Evolutionary conservation across 2,888 invertebrate genomes (phyloP).

Genomic region (Stegophylla sp.): DNA sequence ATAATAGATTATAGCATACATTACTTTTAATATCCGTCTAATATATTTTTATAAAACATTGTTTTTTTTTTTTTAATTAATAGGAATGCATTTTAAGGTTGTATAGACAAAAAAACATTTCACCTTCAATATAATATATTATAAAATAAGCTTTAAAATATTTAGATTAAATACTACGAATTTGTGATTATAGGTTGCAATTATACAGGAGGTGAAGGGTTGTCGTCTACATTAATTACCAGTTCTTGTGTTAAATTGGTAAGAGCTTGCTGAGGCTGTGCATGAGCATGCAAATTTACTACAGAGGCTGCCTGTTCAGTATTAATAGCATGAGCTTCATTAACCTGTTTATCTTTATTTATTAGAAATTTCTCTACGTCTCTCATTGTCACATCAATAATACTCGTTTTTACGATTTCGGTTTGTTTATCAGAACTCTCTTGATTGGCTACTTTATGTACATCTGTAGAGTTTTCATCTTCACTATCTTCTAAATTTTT

Average conservation of each 20-base stretch:
- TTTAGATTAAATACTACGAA: too few species aligned
- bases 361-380: slow-evolving; percentile 70
- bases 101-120: too few species aligned
- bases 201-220: slow-evolving; percentile 70
- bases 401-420: slow-evolving; percentile 64
- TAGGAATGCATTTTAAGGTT: too few species aligned
- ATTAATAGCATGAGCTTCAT: slow-evolving; percentile 66
- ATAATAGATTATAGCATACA: too few species aligned
- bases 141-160: too few species aligned
- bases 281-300: slow-evolving; percentile 52
- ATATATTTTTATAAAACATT: too few species aligned
- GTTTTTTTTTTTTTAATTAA: too few species aligned
- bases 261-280: slow-evolving; percentile 64
- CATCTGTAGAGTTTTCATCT: too few species aligned
- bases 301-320: slow-evolving; percentile 66
- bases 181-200: too few species aligned
- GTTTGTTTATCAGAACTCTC: slow-evolving; percentile 63
- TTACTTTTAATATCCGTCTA: too few species aligned
- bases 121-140: too few species aligned
- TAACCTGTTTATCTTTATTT: slow-evolving; percentile 36
- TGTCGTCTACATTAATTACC: slow-evolving; percentile 72
- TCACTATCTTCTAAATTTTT: not conserved
- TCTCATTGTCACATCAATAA: slow-evolving; percentile 77
- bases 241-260: slow-evolving; percentile 72
- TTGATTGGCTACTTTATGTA: not conserved